Conservation (phyloP, 2,888 invertebrate species). For the Hydrotaea diabolus region DNA sequence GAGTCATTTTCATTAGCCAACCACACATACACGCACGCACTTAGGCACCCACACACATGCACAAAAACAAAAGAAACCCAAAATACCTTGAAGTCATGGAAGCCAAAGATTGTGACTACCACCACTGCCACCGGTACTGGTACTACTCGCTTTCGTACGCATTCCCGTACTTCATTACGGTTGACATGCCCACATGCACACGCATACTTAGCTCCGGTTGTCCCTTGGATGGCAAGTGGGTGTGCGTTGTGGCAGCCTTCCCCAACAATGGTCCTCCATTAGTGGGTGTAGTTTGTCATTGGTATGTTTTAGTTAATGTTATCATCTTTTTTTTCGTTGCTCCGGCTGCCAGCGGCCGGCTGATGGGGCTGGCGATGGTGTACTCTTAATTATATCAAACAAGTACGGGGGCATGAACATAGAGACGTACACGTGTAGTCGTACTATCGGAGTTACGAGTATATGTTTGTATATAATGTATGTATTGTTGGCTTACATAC, state of each 20-base stretch:
- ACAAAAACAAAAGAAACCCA: background rate
- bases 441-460: too few species aligned
- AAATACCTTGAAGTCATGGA: background rate
- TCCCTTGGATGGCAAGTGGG: background rate
- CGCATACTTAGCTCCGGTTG: too few species aligned
- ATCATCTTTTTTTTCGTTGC: background rate
- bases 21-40: too few species aligned
- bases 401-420: background rate
- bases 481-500: too few species aligned
- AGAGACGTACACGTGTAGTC: background rate
- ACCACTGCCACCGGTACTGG: too few species aligned
- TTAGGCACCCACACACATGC: too few species aligned
- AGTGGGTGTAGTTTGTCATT: slow-evolving; percentile 6
- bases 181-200: background rate
- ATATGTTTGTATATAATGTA: too few species aligned
- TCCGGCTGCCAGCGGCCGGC: too few species aligned
- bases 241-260: background rate
- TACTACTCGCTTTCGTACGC: background rate
- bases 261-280: background rate
- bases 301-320: slow-evolving; percentile 4
- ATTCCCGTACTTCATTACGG: background rate
- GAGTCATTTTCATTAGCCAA: background rate
- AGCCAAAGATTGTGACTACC: background rate
- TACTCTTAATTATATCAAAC: slow-evolving; percentile 15
- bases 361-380: background rate